Evolutionary conservation across 1,140 invertebrate genomes (phyloP).

Genomic region (Drosophila oshimai): DNA sequence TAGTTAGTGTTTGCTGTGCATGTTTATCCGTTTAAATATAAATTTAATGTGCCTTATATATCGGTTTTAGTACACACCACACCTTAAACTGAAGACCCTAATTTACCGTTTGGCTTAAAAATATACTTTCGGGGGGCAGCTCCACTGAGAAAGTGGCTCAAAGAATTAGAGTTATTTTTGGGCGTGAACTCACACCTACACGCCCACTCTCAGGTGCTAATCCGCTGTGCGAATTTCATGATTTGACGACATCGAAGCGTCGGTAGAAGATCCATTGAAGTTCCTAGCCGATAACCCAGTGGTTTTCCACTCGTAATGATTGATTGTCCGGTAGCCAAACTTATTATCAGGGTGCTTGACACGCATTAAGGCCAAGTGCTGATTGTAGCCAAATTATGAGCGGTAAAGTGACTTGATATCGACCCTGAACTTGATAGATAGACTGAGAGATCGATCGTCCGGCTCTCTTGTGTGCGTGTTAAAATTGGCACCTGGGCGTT

Average conservation of each 20-base stretch:
- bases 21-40: neutral
- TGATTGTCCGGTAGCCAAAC: conserved; percentile 2
- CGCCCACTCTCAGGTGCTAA: conserved; percentile 11
- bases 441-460: neutral
- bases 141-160: conserved; percentile 1
- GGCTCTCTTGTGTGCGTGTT: conserved; percentile 27
- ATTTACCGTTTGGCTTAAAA: conserved; percentile 7
- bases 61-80: neutral
- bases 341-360: conserved; percentile 25
- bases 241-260: neutral
- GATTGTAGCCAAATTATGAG: neutral
- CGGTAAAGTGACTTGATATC: neutral
- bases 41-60: neutral
- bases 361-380: conserved; percentile 21
- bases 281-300: conserved; percentile 4
- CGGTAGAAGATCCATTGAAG: conserved; percentile 14
- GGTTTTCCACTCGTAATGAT: neutral
- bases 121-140: neutral
- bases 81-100: neutral
- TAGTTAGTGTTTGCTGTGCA: neutral
- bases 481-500: conserved; percentile 50
- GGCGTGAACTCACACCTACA: conserved; percentile 38
- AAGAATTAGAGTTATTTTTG: conserved; percentile 17
- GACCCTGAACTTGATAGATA: conserved; percentile 47
- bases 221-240: conserved; percentile 22